A percentile compares a stretch with the other conserved stretches of the same genome.
Conservation (phyloP, 2,113 vertebrate genomes). For the Ailurus styani region DNA sequence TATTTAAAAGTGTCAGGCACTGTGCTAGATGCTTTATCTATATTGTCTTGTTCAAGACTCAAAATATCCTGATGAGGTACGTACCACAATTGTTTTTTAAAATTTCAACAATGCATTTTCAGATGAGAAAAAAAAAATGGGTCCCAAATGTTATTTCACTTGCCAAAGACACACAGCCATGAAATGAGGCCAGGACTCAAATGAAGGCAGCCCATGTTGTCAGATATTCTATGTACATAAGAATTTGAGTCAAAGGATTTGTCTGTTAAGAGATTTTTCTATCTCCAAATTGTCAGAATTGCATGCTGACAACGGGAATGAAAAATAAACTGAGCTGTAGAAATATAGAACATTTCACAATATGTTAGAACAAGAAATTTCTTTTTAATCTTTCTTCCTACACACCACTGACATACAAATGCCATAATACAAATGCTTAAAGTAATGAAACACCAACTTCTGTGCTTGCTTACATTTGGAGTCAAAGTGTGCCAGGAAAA, state of each 20-base stretch:
- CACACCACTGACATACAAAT: constrained; percentile 45
- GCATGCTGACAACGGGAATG: constrained; percentile 39
- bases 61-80: neutral
- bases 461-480: constrained; percentile 32
- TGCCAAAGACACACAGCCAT: neutral
- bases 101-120: neutral
- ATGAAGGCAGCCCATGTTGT: neutral
- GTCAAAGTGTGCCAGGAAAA: constrained; percentile 52
- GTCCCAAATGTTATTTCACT: neutral
- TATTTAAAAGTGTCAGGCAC: neutral
- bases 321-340: constrained; percentile 60
- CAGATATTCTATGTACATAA: neutral
- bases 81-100: neutral
- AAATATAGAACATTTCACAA: constrained; percentile 53
- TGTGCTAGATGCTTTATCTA: neutral
- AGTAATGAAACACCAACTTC: constrained; percentile 55
- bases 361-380: constrained; percentile 54
- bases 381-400: constrained; percentile 51
- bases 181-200: neutral
- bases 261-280: constrained; percentile 48
- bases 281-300: constrained; percentile 52
- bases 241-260: constrained; percentile 19
- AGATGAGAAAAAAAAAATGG: neutral
- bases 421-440: constrained; percentile 47
- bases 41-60: neutral